A percentile compares a stretch with the other conserved stretches of the same genome.
phyloP scores from a whole-genome alignment of 2,888 invertebrate species.

The Clitarchus hookeri region DNA sequence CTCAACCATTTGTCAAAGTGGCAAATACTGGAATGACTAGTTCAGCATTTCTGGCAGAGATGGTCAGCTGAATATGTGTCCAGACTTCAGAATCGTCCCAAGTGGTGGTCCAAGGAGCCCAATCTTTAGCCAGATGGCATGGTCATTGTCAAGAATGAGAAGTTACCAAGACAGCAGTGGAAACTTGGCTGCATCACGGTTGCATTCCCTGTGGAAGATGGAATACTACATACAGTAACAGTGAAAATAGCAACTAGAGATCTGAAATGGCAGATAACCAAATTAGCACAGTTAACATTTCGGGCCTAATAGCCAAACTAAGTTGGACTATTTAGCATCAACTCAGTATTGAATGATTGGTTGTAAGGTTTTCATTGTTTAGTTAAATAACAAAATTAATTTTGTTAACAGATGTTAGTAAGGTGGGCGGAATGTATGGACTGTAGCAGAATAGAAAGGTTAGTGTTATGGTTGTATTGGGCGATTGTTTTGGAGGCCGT shows the following conservation, averaged over 20 bases:
- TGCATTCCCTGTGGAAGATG: background rate
- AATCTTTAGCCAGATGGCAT: background rate
- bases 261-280: background rate
- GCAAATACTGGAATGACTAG: background rate
- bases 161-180: background rate
- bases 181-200: background rate
- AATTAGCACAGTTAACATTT: background rate
- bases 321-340: no score
- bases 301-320: no score
- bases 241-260: background rate
- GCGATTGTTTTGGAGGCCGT: no score
- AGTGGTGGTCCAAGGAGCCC: background rate
- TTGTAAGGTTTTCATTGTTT: no score
- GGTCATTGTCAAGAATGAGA: background rate
- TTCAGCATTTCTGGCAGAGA: background rate
- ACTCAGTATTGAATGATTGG: no score
- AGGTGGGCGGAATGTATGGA: no score
- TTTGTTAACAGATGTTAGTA: no score
- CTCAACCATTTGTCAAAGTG: background rate
- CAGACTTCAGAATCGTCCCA: background rate
- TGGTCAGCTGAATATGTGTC: background rate
- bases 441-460: no score
- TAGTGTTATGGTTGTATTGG: no score
- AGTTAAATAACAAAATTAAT: no score
- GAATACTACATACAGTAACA: background rate